Evolutionary conservation across 2,888 invertebrate genomes (phyloP), one percentile per base, ranked within the genome.

Genomic region (Drosophila macrospina): DNA sequence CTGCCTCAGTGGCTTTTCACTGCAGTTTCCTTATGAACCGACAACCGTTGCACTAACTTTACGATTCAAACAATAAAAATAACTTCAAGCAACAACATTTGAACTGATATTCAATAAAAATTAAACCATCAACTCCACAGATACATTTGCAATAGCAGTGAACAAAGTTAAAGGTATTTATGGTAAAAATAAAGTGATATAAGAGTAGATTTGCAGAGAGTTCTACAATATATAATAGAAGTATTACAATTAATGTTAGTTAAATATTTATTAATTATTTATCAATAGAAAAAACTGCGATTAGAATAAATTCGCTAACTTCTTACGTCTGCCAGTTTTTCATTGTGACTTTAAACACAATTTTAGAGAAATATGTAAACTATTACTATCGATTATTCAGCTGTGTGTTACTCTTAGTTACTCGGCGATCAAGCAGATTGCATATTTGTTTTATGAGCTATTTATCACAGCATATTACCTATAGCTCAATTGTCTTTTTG

Each of bases 1-100:
- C 34, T 39, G 74, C 78, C 36, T 77, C 67, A 62, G 28, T 42
- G 73, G 10, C 32, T 73, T 52, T 26, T 5, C 2, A 30, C 16
- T 15, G 45, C 6, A 36, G 36, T 54, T 55, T 24, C 24, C 20
- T 24, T 26, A 42, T 24, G 1, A 64, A 16, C 51, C 36, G 24
- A 28, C 63, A 36, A 24, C 50, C 24, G 42, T 34, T 20, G 41
- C 24, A 57, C 15, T 28, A 16, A 55, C 41, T n/a, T 24, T 54
- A 16, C 54, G 6, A 2, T 30, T 6, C 4, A 15, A 16, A 26
- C 24, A 39, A 47, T 47, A 32, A 45, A 61, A 61, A 54, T 54
- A 24, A 42, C 54, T 52, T 20, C 20, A 20, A 20, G 20, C 20
- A 20, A 20, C 20, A 20, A 20, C 3, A 20, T 20, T 20, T 42